These are phyloP conservation scores for Cephalopterus ornatus DNA, from an alignment of 2,113 vertebrate species.

Conservation along the genomic window DNA sequence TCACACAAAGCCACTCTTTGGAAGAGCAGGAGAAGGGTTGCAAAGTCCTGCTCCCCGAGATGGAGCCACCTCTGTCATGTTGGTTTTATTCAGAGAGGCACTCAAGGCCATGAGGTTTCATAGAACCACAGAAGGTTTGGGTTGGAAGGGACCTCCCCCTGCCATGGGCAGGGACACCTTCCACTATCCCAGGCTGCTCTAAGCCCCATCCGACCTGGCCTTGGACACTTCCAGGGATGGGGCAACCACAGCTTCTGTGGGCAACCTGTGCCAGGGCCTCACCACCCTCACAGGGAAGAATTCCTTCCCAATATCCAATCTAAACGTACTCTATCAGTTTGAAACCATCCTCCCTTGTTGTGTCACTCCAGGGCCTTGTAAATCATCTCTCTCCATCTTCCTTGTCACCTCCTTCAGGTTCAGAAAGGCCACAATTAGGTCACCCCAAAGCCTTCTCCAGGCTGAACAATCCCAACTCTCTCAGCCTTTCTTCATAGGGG, in stretches of 20 bases:
- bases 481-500: background rate
- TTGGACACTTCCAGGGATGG: background rate
- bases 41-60: background rate
- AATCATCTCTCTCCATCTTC: background rate
- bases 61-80: background rate
- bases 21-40: background rate
- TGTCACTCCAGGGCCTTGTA: background rate
- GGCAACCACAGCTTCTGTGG: background rate
- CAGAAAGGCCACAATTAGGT: background rate
- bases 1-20: background rate
- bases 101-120: background rate
- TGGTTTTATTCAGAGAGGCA: background rate
- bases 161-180: background rate
- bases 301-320: background rate
- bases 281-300: rapidly evolving
- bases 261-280: background rate
- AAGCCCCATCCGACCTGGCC: rapidly evolving
- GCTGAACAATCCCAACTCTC: background rate
- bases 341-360: background rate
- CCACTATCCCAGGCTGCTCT: rapidly evolving
- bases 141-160: background rate
- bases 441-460: background rate
- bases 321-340: background rate
- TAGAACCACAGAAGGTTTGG: background rate
- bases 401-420: background rate